Base-by-base conservation (phyloP, 2,113 vertebrate species). In the Astatotilapia flaviijosephi region DNA sequence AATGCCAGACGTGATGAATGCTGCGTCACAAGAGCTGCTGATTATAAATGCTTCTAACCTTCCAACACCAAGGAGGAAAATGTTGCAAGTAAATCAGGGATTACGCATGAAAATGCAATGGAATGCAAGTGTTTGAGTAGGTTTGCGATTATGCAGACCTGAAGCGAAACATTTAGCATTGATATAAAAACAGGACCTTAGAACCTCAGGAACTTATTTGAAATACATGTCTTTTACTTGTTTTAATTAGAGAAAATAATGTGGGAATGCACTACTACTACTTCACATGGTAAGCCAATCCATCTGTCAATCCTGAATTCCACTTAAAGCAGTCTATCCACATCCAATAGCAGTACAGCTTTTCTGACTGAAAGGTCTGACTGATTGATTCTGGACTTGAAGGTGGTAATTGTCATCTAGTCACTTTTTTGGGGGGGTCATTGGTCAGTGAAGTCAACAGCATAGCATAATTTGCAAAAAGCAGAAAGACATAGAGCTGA, bases 1-100 rank as follows among this genome's bases (percentile, higher is more conserved):
- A 55, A 81, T 70, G 90, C 90, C 87, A 93, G 85, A 89, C 54
- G 65, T 96, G 95, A 96, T 95, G 86, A 94, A 96, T 95, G 95
- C 86, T 68, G 77, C 86, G 14, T 93, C 80, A 70, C 90, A 73
- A 51, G 87, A 91, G 93, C 88, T 73, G 82, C 88, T 85, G 70
- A 92, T 94, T 95, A 95, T 95, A 93, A 95, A 96, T 95, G 92
- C 80, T 73, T 88, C 82, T 93, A 93, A 96, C 94, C 95, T 96
- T 95, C 91, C 80, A 81, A 83, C 86, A 75, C 56, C 23, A 47
- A 84, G 62, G 79, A 73, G 79, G 80, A 91, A 85, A 83, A 53
- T 17, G 51, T 53, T 80, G 65, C 68, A 62, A 85, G 80, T 40
- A 73, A 83, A 92, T 82, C 35, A 42, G 68, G 75, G 81, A 47